These are phyloP conservation scores for Eira barbara DNA, from an alignment of 2,113 vertebrate species.

Conservation along the genomic window DNA sequence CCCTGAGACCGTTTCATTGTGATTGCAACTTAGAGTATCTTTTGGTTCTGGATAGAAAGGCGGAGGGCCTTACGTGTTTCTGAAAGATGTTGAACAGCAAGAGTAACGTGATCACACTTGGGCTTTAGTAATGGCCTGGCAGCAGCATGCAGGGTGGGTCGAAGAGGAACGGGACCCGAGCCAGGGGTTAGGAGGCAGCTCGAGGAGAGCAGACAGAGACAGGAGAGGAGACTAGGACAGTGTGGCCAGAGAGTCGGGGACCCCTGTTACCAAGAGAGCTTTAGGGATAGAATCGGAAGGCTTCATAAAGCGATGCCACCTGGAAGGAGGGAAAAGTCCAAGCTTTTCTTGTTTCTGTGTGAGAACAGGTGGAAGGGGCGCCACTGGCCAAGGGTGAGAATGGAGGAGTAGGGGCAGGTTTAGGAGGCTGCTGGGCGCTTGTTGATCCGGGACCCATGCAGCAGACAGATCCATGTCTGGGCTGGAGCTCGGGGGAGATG, in stretches of 20 bases:
- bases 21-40: background rate
- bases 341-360: background rate
- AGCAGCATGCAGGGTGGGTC: background rate
- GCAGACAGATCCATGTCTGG: background rate
- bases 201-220: background rate
- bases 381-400: background rate
- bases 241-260: background rate
- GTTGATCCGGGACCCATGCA: background rate
- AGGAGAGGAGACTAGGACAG: background rate
- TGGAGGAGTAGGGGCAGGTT: background rate
- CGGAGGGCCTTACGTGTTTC: background rate
- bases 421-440: background rate
- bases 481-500: background rate
- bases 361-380: background rate
- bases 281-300: background rate
- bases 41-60: background rate
- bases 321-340: background rate
- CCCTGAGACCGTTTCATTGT: background rate
- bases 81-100: background rate
- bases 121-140: constrained; percentile 11
- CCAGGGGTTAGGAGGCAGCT: background rate
- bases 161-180: background rate
- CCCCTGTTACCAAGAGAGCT: background rate
- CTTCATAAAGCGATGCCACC: background rate
- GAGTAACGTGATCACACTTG: background rate